These are phyloP conservation scores for Idaea aversata DNA, from an alignment of 2,888 invertebrate species.

Conservation along the genomic window DNA sequence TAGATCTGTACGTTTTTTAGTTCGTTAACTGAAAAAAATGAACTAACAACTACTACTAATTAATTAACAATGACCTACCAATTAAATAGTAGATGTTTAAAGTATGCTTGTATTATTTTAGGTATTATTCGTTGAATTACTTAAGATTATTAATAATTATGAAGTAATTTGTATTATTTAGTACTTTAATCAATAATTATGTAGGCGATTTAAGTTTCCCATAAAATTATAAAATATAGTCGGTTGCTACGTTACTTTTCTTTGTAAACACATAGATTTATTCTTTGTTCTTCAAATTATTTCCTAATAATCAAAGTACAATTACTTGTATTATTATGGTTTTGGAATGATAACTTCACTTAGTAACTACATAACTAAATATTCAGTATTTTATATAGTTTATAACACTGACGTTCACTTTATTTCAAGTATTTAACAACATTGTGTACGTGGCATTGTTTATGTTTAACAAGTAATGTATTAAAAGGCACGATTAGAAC, in stretches of 20 bases:
- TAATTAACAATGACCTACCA: too few species aligned
- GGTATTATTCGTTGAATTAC: too few species aligned
- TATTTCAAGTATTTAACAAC: not conserved
- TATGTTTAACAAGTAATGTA: constrained; percentile 21
- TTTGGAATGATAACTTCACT: constrained; percentile 7
- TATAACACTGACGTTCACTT: constrained; percentile 1
- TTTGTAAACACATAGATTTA: constrained; percentile 58
- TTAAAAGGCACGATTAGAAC: constrained; percentile 58
- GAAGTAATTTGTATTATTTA: not conserved
- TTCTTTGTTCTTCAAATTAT: constrained; percentile 54
- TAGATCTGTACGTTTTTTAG: too few species aligned
- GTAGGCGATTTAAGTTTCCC: not conserved
- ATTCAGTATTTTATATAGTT: constrained; percentile 15
- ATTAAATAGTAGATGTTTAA: too few species aligned
- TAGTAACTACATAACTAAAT: constrained; percentile 17
- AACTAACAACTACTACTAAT: too few species aligned
- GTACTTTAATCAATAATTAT: not conserved
- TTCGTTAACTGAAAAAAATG: too few species aligned
- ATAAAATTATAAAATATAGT: constrained; percentile 36
- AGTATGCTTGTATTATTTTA: too few species aligned
- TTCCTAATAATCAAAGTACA: constrained; percentile 29
- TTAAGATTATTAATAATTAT: not conserved
- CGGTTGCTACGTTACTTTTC: constrained; percentile 71
- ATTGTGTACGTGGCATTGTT: constrained; percentile 12
- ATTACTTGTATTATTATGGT: constrained; percentile 17